These are phyloP conservation scores for Forbesichthys agassizii DNA, from an alignment of 2,113 vertebrate species.

Conservation along the genomic window DNA sequence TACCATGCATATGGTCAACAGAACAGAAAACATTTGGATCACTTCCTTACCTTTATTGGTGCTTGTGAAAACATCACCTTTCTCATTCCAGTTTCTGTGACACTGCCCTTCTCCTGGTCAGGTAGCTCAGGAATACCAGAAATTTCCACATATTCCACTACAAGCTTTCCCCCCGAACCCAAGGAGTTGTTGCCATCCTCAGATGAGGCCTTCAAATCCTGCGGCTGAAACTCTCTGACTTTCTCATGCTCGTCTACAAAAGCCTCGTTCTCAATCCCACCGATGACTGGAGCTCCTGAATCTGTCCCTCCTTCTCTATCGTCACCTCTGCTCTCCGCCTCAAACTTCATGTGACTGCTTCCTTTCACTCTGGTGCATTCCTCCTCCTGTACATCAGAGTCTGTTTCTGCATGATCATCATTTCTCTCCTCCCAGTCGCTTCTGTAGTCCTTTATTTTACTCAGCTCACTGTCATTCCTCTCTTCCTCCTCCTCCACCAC, in stretches of 20 bases:
- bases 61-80: conserved; percentile 85
- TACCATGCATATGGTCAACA: neutral
- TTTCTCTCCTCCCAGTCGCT: neutral
- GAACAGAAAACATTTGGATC: neutral
- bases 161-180: conserved; percentile 8
- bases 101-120: conserved; percentile 76
- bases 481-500: conserved; percentile 27
- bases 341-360: too few species aligned
- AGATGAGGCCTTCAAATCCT: conserved; percentile 36
- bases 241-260: conserved; percentile 76
- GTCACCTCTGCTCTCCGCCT: conserved; percentile 1
- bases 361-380: too few species aligned
- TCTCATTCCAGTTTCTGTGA: conserved; percentile 63
- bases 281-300: conserved; percentile 40
- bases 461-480: neutral
- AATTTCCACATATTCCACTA: conserved; percentile 79
- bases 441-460: neutral
- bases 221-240: conserved; percentile 61
- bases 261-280: conserved; percentile 82
- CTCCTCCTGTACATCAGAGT: conserved; percentile 3
- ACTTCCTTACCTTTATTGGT: conserved; percentile 82
- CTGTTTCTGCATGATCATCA: neutral
- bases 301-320: conserved; percentile 11
- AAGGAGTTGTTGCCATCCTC: conserved; percentile 22
- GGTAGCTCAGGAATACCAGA: conserved; percentile 81